Conservation (phyloP, 2,888 invertebrate genomes). For the Eumacrocentrus americanus region DNA sequence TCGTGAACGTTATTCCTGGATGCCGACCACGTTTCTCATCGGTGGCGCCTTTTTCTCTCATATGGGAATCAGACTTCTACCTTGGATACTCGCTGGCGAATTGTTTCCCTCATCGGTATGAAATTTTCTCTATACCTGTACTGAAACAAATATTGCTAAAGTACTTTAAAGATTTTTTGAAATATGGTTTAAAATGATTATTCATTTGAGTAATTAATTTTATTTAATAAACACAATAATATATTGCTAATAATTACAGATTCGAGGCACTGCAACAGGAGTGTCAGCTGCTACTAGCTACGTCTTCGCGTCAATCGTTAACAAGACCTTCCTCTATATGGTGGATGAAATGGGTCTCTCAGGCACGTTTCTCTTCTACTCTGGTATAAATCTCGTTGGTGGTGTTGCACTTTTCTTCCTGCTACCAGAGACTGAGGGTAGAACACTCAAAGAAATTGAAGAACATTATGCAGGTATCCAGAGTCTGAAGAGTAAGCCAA, state of each 20-base stretch:
- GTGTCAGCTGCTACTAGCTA: slow-evolving; percentile 77
- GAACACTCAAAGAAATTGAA: slow-evolving; percentile 74
- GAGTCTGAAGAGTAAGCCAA: slow-evolving; percentile 56
- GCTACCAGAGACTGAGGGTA: slow-evolving; percentile 84
- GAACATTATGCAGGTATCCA: slow-evolving; percentile 71
- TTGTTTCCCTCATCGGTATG: slow-evolving; percentile 61
- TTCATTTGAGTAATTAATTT: too few relatives aligned
- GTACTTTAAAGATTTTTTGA: too few relatives aligned
- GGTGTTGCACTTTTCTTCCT: slow-evolving; percentile 70
- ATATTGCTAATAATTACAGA: slow-evolving; percentile 54
- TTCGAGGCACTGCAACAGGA: slow-evolving; percentile 75
- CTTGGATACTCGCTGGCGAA: slow-evolving; percentile 84
- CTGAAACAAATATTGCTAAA: slow-evolving; percentile 8
- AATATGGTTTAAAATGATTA: too few relatives aligned
- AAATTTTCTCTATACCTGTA: too few relatives aligned
- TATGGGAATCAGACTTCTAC: slow-evolving; percentile 72
- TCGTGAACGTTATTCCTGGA: slow-evolving; percentile 63
- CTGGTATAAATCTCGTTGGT: slow-evolving; percentile 69
- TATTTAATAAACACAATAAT: background rate
- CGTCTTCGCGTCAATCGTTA: slow-evolving; percentile 76
- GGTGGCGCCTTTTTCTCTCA: slow-evolving; percentile 74
- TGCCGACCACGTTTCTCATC: slow-evolving; percentile 72
- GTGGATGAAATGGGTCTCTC: slow-evolving; percentile 69
- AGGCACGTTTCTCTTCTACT: slow-evolving; percentile 77
- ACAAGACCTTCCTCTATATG: slow-evolving; percentile 76